These are phyloP conservation scores for Ailurus styani DNA, from an alignment of 2,113 vertebrate genomes.

Conservation along the genomic window DNA sequence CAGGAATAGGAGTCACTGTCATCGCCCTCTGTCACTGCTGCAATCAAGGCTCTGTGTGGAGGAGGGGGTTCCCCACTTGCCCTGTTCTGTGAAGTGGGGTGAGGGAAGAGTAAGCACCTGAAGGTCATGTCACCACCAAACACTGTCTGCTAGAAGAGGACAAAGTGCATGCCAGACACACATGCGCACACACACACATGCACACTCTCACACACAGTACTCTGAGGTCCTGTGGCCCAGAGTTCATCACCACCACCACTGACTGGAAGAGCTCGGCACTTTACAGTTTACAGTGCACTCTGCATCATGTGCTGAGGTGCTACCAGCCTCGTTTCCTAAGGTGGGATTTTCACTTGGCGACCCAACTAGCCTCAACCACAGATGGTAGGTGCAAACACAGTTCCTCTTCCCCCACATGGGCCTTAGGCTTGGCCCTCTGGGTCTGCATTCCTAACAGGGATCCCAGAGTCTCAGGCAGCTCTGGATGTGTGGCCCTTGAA, in stretches of 20 bases:
- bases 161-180: accelerated
- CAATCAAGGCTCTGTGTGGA: neutral
- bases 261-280: neutral
- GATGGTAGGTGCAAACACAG: neutral
- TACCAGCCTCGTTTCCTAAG: neutral
- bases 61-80: too few relatives aligned
- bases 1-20: neutral
- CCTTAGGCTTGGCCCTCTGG: neutral
- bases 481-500: neutral
- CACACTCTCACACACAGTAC: too few relatives aligned
- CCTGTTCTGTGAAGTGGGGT: too few relatives aligned
- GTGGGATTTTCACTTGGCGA: neutral
- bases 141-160: neutral
- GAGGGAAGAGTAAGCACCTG: neutral
- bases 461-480: neutral
- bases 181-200: neutral
- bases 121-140: neutral
- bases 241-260: neutral
- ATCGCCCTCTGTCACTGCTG: neutral
- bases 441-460: neutral
- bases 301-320: accelerated
- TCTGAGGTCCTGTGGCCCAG: neutral
- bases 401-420: neutral
- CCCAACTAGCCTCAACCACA: neutral
- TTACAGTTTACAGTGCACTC: too few relatives aligned